phyloP scores from a whole-genome alignment of 2,113 vertebrate genomes.

The Syngnathoides biaculeatus region DNA sequence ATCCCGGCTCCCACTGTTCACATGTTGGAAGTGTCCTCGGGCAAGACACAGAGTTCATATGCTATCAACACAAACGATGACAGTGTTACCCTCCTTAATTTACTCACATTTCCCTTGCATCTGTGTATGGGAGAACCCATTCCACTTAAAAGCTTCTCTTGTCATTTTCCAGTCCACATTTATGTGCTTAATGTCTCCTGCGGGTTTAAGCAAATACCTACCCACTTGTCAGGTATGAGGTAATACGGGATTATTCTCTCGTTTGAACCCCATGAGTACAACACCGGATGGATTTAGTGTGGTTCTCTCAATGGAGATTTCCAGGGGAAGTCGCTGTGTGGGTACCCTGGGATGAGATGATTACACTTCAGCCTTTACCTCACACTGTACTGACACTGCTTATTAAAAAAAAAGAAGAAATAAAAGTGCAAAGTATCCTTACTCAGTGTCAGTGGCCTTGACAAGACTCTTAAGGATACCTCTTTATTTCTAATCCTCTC shows the following conservation, averaged over 20 bases:
- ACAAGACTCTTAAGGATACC: slow-evolving; percentile 35
- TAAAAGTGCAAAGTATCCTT: slow-evolving; percentile 28
- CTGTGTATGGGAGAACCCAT: not conserved
- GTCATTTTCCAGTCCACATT: slow-evolving; percentile 6
- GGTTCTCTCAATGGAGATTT: slow-evolving; percentile 46
- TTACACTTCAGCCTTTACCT: slow-evolving; percentile 42
- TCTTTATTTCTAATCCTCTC: slow-evolving; percentile 48
- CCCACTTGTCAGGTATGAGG: slow-evolving; percentile 17
- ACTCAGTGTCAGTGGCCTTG: slow-evolving; percentile 29
- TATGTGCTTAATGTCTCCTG: slow-evolving; percentile 11
- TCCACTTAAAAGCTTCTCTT: not conserved
- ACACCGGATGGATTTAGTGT: slow-evolving; percentile 48
- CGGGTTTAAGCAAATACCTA: slow-evolving; percentile 28
- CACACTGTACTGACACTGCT: slow-evolving; percentile 29
- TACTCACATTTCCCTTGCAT: not conserved
- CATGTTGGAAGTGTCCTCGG: no score
- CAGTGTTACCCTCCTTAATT: not conserved
- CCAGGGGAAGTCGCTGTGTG: slow-evolving; percentile 49
- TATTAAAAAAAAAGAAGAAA: not conserved
- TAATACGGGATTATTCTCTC: slow-evolving; percentile 52
- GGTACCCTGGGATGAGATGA: slow-evolving; percentile 44
- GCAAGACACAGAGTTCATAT: not conserved
- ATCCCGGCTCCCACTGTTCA: no score
- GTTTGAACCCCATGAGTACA: slow-evolving; percentile 33
- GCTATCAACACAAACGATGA: not conserved